Percentiles rank a stretch among this genome's conserved stretches.
Conservation (phyloP, 2,113 vertebrate species). For the Solea solea region DNA sequence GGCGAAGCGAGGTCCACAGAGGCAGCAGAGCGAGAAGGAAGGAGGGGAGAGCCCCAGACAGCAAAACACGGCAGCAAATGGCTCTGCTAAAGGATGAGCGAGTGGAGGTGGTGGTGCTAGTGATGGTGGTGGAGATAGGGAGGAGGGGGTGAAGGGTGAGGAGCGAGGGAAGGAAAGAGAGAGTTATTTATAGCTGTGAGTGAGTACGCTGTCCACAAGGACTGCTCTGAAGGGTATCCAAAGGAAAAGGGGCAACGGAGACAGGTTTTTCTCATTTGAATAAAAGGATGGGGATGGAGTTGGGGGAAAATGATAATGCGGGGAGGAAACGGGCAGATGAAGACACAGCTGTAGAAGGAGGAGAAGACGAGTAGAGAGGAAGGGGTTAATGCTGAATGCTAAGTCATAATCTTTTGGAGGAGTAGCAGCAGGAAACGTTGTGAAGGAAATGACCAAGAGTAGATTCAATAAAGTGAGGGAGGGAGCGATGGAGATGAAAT, state of each 20-base stretch:
- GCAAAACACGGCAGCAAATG: conserved; percentile 60
- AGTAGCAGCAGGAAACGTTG: conserved; percentile 44
- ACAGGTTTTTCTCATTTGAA: conserved; percentile 68
- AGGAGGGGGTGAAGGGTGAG: conserved; percentile 19
- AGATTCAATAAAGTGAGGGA: conserved; percentile 62
- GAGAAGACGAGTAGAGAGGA: not conserved
- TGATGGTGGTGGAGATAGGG: conserved; percentile 21
- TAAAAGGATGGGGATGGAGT: conserved; percentile 61
- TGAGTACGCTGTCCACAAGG: conserved; percentile 79
- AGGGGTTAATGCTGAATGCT: not conserved
- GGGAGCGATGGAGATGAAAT: conserved; percentile 46
- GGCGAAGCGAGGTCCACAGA: conserved; percentile 41
- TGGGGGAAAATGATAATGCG: conserved; percentile 34
- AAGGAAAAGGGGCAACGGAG: conserved; percentile 71
- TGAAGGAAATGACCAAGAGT: conserved; percentile 57
- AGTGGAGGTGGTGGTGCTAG: conserved; percentile 24
- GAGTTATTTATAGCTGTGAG: conserved; percentile 84
- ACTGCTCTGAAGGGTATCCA: conserved; percentile 82
- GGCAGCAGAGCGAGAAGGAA: conserved; percentile 33
- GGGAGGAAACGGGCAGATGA: conserved; percentile 24
- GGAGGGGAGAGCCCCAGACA: conserved; percentile 71
- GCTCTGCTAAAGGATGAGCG: conserved; percentile 52
- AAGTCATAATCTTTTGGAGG: conserved; percentile 29
- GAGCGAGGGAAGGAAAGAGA: conserved; percentile 12
- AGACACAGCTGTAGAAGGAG: conserved; percentile 22